Evolutionary conservation across 2,888 invertebrate species (phyloP).

Genomic region (Philonicus albiceps): DNA sequence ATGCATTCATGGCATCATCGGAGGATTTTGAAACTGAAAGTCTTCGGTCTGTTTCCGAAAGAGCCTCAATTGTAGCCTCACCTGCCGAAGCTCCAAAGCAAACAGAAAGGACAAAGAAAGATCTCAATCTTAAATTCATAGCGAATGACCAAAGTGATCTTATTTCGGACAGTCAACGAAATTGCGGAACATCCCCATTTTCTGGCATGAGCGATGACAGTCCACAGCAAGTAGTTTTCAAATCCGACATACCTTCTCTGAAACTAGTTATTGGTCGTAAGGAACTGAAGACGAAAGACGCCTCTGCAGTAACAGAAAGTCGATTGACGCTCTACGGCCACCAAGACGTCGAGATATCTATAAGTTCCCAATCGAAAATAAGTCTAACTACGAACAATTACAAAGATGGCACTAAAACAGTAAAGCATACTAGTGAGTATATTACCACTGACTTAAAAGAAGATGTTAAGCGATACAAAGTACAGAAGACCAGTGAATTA

Average conservation of each 20-base stretch:
- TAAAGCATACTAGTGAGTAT: constrained; percentile 43
- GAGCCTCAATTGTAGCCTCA: not conserved
- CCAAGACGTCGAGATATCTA: constrained; percentile 67
- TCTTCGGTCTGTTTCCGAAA: constrained; percentile 26
- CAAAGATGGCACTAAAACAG: constrained; percentile 41
- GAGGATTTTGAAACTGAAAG: constrained; percentile 51
- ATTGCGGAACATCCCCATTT: constrained; percentile 50
- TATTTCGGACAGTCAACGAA: constrained; percentile 35
- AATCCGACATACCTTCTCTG: constrained; percentile 55
- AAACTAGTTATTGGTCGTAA: constrained; percentile 67
- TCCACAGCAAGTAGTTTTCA: constrained; percentile 23
- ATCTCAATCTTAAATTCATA: constrained; percentile 45
- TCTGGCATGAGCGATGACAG: constrained; percentile 44
- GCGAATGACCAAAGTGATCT: constrained; percentile 17
- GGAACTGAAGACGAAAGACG: constrained; percentile 66
- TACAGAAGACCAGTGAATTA: constrained; percentile 47
- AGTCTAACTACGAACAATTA: constrained; percentile 61
- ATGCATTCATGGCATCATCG: constrained; percentile 45
- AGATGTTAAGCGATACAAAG: constrained; percentile 53
- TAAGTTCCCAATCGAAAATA: constrained; percentile 66
- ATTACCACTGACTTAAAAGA: constrained; percentile 58
- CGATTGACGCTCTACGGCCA: constrained; percentile 65
- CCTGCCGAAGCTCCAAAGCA: not conserved
- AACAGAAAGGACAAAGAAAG: constrained; percentile 39
- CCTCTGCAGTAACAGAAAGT: constrained; percentile 66